Evolutionary conservation across 2,888 invertebrate species (phyloP), one percentile per base, ranked within the genome.

Genomic region (Andrena camellia): DNA sequence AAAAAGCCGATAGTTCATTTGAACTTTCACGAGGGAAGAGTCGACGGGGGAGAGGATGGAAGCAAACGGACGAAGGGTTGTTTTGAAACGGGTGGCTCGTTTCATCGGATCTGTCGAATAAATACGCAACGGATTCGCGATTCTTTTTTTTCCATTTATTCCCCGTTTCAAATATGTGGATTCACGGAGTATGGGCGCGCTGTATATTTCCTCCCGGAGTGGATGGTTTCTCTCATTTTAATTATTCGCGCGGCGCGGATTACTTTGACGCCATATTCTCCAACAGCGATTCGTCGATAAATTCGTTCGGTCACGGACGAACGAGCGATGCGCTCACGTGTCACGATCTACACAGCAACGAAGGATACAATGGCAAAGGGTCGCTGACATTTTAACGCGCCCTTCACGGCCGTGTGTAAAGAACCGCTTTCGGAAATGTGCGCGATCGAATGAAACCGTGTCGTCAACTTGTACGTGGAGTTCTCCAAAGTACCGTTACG

Each of bases 1-100:
- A 48, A 10, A 64, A 85, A 80, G 88, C 42, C 79, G 84, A 87
- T 72, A 81, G 72, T 62, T 57, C 82, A 64, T 77, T 77, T 59
- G 84, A 84, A 81, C 67, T 68, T 72, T 54, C 31, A 52, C 54
- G 77, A n/a, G 8, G 50, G 48, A 78, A 70, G 66, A 13, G 69
- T 29, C 26, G 26, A 13, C 10, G 2, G 13, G 13, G 29, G 17
- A 70, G 67, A 64, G 31, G n/a, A 7, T n/a, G 13, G 57, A 64
- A 13, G 13, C 13, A 5, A 23, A 59, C 67, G 33, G 72, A 59
- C n/a, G 2, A 1, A 48, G n/a, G n/a, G 66, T n/a, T 52, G n/a
- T 26, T 17, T 5, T 2, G 26, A n/a, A 59, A 42, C 52, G 13
- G 31, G 20, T 20, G n/a, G 35, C n/a, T 35, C 57, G 42, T 63